A percentile compares a stretch with the other conserved stretches of the same genome.
phyloP scores from a whole-genome alignment of 2,113 vertebrate genomes.

The Corythoichthys haematopterus region DNA sequence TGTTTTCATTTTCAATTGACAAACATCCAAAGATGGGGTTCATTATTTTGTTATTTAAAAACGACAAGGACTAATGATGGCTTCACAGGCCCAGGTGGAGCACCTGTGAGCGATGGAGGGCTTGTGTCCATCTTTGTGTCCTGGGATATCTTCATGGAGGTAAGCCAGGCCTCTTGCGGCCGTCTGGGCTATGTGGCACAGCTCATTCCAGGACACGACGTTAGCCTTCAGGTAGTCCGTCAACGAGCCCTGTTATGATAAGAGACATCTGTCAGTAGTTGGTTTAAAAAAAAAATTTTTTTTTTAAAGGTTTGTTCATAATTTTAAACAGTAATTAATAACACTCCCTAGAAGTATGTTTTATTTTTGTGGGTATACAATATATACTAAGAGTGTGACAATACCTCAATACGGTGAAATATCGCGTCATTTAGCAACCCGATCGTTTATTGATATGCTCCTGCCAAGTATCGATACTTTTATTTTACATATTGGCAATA shows the following conservation, averaged over 20 bases:
- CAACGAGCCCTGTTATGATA: constrained; percentile 82
- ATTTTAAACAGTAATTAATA: not conserved
- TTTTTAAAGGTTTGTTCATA: not conserved
- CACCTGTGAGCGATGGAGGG: constrained; percentile 95
- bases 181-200: constrained; percentile 91
- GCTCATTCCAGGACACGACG: constrained; percentile 92
- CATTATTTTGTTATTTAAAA: not conserved
- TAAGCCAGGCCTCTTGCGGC: constrained; percentile 93
- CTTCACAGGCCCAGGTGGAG: too few species aligned
- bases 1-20: not conserved
- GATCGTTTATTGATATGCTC: too few species aligned
- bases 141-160: constrained; percentile 94
- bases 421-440: too few species aligned
- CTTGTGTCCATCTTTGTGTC: constrained; percentile 94
- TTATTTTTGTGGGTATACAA: too few species aligned
- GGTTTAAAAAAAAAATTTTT: not conserved
- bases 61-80: not conserved
- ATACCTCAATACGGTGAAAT: too few species aligned
- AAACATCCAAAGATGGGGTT: not conserved
- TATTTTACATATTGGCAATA: too few species aligned
- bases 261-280: not conserved
- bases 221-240: constrained; percentile 97
- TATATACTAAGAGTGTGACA: too few species aligned
- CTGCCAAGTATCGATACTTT: too few species aligned
- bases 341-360: too few species aligned